phyloP scores from a whole-genome alignment of 92 coral and sea anemone genomes.

The Porites cylindrica region DNA sequence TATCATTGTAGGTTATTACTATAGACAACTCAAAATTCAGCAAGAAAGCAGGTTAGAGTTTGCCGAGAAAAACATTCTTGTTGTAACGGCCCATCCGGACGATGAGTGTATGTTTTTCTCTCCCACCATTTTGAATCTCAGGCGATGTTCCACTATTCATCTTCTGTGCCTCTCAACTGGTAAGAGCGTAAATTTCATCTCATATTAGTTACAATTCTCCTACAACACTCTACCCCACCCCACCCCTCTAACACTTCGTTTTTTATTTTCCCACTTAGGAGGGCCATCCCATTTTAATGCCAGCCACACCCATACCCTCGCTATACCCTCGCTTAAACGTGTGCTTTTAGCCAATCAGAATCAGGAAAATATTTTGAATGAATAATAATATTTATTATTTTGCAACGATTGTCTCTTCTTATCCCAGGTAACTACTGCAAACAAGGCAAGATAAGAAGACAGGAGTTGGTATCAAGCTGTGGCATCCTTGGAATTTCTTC shows the following conservation, averaged over 20 bases:
- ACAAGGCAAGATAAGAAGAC: conserved; percentile 77
- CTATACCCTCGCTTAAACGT: too few relatives aligned
- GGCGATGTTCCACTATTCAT: conserved; percentile 63
- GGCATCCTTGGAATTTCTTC: conserved; percentile 81
- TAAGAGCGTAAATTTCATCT: not conserved
- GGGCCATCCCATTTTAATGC: too few relatives aligned
- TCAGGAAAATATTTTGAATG: too few relatives aligned
- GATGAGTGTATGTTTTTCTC: conserved; percentile 99
- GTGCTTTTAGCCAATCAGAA: too few relatives aligned
- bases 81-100: conserved; percentile 97
- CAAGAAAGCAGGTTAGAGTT: conserved; percentile 17
- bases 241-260: not conserved
- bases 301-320: too few relatives aligned
- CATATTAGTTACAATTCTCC: not conserved
- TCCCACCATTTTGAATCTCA: conserved; percentile 80
- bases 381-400: not conserved
- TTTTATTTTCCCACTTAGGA: not conserved
- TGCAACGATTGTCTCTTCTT: not conserved
- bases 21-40: conserved; percentile 31
- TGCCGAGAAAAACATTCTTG: conserved; percentile 70
- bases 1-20: conserved; percentile 25
- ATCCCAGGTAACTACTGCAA: conserved; percentile 83
- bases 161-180: conserved; percentile 88
- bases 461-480: conserved; percentile 85
- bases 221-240: not conserved